phyloP scores from a whole-genome alignment of 2,113 vertebrate species.

The Redunca redunca region DNA sequence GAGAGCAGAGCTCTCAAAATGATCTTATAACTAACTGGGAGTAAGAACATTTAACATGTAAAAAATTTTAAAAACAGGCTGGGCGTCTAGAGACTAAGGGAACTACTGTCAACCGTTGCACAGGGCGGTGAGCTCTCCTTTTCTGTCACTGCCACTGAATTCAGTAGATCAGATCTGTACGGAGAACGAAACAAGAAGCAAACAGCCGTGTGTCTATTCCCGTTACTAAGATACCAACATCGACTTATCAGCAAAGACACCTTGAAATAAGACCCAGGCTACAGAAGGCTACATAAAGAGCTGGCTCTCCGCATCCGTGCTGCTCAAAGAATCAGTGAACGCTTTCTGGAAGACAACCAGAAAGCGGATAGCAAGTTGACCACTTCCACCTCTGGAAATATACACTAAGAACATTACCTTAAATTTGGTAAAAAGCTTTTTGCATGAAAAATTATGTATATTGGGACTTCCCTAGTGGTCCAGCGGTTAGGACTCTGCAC shows the following conservation, averaged over 20 bases:
- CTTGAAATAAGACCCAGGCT: not conserved
- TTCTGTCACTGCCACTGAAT: not conserved
- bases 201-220: not conserved
- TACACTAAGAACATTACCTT: not conserved
- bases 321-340: not conserved
- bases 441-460: not conserved
- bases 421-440: not conserved
- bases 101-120: not conserved
- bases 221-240: not conserved
- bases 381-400: not conserved
- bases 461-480: not conserved
- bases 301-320: not conserved
- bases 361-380: not conserved
- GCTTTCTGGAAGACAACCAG: not conserved
- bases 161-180: not conserved
- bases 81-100: not conserved
- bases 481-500: not conserved
- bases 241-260: not conserved
- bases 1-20: not conserved
- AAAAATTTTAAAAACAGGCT: not conserved
- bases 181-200: not conserved
- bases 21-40: not conserved
- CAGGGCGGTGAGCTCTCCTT: not conserved
- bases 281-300: not conserved
- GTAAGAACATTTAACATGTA: not conserved